Base-by-base conservation (phyloP, 2,113 vertebrate genomes). In the Bos indicus region DNA sequence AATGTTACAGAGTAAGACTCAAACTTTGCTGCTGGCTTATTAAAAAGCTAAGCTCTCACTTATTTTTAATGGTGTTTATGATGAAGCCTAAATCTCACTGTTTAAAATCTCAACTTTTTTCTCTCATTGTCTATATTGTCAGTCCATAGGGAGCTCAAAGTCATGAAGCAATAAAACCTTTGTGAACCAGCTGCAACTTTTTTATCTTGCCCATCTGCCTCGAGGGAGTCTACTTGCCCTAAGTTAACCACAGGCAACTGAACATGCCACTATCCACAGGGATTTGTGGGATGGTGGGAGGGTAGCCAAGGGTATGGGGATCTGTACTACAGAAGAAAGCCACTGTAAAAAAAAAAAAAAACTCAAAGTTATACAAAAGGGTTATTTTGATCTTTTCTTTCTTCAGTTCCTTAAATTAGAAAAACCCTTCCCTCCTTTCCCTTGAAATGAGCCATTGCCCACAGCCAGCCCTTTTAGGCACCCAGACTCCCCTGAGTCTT, bases 361-460 rank as follows among this genome's bases (percentile, higher is more conserved):
- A 16, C 48, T 28, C 36, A 28, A 21, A 56, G 30, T 74, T 36
- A 43, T 85, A 52, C 71, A 64, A 67, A 74, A 89, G 14, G 23
- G 1, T 83, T 59, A 2, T 78, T 82, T 82, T 89, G 4, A 56
- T 17, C 5, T 87, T 30, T 91, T 74, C 23, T 84, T 62, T 90
- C 26, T 59, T 48, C 7, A 48, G 26, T 83, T 86, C 87, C 56
- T 88, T 88, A 90, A 80, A 81, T 93, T 94, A 85, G 88, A 46
- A 96, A 91, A 97, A 87, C 33, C 33, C 60, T 93, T 91, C 28
- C 52, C 91, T 36, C 23, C 19, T 89, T 60, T 91, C 52, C 46
- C 64, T 26, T 11, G 83, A 92, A 88, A 71, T 40, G 25, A 52
- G 6, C 48, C 21, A 16, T 3, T 94, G 67, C 33, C 36, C 64